Conservation (phyloP, 2,888 invertebrate species). For the Icerya purchasi region DNA sequence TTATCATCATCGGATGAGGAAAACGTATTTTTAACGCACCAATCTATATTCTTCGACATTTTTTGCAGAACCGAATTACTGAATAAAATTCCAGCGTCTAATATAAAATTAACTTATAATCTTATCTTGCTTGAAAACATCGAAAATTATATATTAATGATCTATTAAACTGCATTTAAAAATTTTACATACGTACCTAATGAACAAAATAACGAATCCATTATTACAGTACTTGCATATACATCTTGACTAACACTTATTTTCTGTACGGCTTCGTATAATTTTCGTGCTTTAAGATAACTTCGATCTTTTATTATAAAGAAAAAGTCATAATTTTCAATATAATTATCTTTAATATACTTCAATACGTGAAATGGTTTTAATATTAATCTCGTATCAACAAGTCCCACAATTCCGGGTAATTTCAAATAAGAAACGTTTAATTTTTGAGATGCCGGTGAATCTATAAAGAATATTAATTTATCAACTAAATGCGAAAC, state of each 20-base stretch:
- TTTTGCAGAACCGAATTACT: slow-evolving; percentile 68
- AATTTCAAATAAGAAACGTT: slow-evolving; percentile 26
- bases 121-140: too few species aligned
- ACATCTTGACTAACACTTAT: slow-evolving; percentile 69
- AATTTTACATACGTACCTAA: slow-evolving; percentile 31
- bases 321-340: slow-evolving; percentile 82
- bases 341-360: slow-evolving; percentile 70
- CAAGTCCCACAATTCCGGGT: slow-evolving; percentile 63
- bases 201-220: slow-evolving; percentile 39
- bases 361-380: slow-evolving; percentile 73
- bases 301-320: slow-evolving; percentile 65
- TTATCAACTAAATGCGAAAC: slow-evolving; percentile 64
- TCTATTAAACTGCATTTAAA: not conserved
- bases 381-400: slow-evolving; percentile 50
- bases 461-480: slow-evolving; percentile 50
- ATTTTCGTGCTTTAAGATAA: slow-evolving; percentile 58
- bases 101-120: slow-evolving; percentile 23
- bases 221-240: slow-evolving; percentile 49
- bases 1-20: slow-evolving; percentile 66
- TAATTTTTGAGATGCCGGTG: slow-evolving; percentile 28
- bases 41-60: slow-evolving; percentile 56
- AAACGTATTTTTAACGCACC: slow-evolving; percentile 71
- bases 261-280: slow-evolving; percentile 46
- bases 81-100: slow-evolving; percentile 66
- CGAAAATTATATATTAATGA: not conserved